Evolutionary conservation across 1,140 invertebrate genomes (phyloP), one percentile per base, ranked within the genome.

Genomic region (Eubasilissa regina): DNA sequence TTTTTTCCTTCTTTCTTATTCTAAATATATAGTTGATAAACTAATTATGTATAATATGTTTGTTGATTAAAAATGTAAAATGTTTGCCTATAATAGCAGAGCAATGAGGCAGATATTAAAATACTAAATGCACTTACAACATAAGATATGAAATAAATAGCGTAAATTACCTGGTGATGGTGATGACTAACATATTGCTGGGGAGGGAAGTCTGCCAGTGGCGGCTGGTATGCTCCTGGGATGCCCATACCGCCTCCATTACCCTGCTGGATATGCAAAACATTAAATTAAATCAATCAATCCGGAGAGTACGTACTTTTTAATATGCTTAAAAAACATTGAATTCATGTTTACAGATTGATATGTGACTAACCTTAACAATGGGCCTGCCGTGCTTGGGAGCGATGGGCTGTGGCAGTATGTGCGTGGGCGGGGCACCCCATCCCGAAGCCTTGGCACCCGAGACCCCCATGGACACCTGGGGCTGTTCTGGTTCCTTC

Each of bases 401-500:
- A 47, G 82, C 84, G 21, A 85, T 17, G 21, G 77, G 68, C 45
- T 56, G 66, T 3, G 45, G 81, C 21, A 72, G 15, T 13, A 72
- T 86, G 85, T 84, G 86, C 70, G 85, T 85, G 74, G 84, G 85
- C 75, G 86, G 87, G 74, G 87, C 87, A 0, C 82, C 82, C 81
- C 79, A 81, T n/a, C 80, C 80, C 0, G 86, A 86, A 77, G 86
- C 87, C 55, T 84, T 86, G 80, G 85, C 84, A 9, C 25, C 51
- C 13, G 15, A 9, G 12, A 68, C 85, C 86, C 89, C 86, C 87
- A 82, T 7, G 4, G 55, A 35, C 6, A 35, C 25, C 25, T 35
- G 25, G 6, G 25, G 25, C 25, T 35, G 43, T 25, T 92, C 92
- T 43, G 87, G 89, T 82, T 95, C 94, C 86, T 96, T 96, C 83